These are phyloP conservation scores for Parnassius orleans DNA, from an alignment of 2,888 invertebrate genomes.

Conservation along the genomic window DNA sequence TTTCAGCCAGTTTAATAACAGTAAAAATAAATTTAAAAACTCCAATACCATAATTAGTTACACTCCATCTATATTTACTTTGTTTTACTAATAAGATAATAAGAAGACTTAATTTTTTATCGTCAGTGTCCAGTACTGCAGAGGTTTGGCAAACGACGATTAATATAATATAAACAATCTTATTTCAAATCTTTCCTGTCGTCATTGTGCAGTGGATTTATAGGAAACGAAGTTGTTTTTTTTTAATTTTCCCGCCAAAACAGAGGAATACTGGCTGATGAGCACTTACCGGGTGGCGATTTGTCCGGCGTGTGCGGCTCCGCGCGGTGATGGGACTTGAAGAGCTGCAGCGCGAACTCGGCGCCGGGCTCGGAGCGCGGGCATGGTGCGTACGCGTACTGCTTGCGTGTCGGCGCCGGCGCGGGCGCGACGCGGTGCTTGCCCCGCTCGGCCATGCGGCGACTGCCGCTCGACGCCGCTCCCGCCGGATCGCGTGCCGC, in stretches of 20 bases:
- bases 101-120: too few relatives aligned
- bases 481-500: slow-evolving; percentile 31
- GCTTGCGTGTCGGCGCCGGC: slow-evolving; percentile 70
- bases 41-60: too few relatives aligned
- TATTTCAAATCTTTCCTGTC: too few relatives aligned
- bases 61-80: too few relatives aligned
- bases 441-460: slow-evolving; percentile 78
- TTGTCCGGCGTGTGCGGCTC: slow-evolving; percentile 53
- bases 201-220: too few relatives aligned
- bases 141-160: too few relatives aligned
- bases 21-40: too few relatives aligned
- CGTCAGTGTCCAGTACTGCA: too few relatives aligned
- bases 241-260: slow-evolving; percentile 35
- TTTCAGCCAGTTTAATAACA: too few relatives aligned
- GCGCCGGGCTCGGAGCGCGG: slow-evolving; percentile 78
- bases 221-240: background rate
- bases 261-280: slow-evolving; percentile 24
- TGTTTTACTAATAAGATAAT: too few relatives aligned
- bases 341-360: slow-evolving; percentile 64
- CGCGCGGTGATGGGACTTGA: slow-evolving; percentile 48
- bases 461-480: slow-evolving; percentile 56
- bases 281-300: slow-evolving; percentile 57
- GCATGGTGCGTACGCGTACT: slow-evolving; percentile 76
- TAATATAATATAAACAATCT: too few relatives aligned
- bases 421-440: slow-evolving; percentile 76